Percentiles rank a stretch among this genome's conserved stretches.
Conservation (phyloP, 2,113 vertebrate species). For the Halichoerus grypus region DNA sequence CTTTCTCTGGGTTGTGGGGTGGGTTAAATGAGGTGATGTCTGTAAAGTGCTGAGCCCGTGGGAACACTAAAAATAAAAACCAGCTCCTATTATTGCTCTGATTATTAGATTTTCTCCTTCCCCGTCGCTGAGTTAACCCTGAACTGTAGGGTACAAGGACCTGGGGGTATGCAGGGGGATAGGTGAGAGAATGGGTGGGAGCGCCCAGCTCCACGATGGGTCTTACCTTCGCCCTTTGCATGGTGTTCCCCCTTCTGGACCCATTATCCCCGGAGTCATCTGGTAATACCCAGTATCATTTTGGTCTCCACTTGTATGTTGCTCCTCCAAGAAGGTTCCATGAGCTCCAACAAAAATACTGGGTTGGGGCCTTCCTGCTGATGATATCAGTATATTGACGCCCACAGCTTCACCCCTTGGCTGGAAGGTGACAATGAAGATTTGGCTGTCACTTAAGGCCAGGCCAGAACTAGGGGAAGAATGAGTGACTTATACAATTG, state of each 20-base stretch:
- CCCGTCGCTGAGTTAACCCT: background rate
- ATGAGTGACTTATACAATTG: rapidly evolving
- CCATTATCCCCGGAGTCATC: background rate
- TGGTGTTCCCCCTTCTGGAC: background rate
- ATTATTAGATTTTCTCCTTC: conserved; percentile 16
- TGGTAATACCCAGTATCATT: background rate
- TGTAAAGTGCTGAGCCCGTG: background rate
- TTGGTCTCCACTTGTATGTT: background rate
- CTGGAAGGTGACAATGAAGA: background rate
- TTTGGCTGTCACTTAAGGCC: background rate
- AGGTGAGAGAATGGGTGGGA: background rate
- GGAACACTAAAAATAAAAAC: conserved; percentile 48
- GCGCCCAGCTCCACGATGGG: background rate
- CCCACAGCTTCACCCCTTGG: background rate
- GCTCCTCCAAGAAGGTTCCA: background rate
- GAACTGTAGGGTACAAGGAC: background rate
- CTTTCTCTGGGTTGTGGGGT: background rate
- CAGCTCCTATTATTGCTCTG: background rate
- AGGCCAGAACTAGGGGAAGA: background rate
- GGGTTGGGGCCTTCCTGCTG: background rate
- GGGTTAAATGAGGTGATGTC: background rate
- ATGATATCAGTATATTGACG: background rate
- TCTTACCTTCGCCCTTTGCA: background rate
- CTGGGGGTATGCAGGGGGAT: background rate
- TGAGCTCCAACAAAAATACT: background rate